Evolutionary conservation across 2,797 vertebrate species (phyloP).

Genomic region (Chaetodon trifasciatus): DNA sequence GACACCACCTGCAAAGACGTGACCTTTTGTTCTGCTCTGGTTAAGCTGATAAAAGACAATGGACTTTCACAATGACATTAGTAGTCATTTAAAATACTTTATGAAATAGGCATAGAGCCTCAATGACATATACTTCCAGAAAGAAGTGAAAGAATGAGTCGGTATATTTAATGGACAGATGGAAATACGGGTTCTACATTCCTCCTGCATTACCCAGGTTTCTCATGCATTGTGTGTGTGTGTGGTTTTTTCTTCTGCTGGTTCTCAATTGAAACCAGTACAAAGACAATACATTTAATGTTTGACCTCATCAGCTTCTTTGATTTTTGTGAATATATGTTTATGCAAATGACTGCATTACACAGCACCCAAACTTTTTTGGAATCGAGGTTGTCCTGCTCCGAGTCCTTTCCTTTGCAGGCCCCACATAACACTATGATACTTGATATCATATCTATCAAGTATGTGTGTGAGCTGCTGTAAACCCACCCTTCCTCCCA

Average conservation of each 20-base stretch:
- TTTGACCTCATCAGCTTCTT: too few species aligned
- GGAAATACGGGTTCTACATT: neutral
- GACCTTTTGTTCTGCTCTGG: conserved; percentile 65
- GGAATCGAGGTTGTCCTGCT: neutral
- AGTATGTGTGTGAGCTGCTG: neutral
- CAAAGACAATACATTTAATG: too few species aligned
- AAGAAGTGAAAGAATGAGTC: neutral
- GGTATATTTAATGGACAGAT: neutral
- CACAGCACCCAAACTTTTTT: too few species aligned
- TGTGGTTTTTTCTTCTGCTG: neutral
- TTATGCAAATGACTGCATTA: too few species aligned
- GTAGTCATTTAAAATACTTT: conserved; percentile 34
- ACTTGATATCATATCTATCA: neutral
- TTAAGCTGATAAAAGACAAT: conserved; percentile 61
- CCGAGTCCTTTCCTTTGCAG: neutral
- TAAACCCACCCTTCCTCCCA: neutral
- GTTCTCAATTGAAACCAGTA: neutral
- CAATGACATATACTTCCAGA: neutral
- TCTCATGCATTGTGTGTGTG: too few species aligned
- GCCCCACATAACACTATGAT: neutral
- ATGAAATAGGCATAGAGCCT: neutral
- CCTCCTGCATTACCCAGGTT: neutral
- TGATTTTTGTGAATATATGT: too few species aligned
- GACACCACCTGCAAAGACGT: conserved; percentile 31
- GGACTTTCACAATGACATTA: conserved; percentile 35